Evolutionary conservation across 1,140 invertebrate species (phyloP).

Genomic region (Sitobion miscanthi): DNA sequence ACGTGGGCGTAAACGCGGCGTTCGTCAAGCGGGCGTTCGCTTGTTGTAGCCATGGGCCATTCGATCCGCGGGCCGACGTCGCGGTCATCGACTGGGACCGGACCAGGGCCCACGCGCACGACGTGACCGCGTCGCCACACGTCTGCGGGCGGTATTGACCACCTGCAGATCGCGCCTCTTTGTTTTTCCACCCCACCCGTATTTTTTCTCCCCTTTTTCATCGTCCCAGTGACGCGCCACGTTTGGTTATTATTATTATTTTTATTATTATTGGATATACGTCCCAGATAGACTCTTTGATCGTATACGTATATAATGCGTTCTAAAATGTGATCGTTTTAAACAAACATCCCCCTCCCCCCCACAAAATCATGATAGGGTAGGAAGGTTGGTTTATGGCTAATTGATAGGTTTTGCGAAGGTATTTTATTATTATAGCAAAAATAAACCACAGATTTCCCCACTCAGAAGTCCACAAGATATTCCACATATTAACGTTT

Average conservation of each 20-base stretch:
- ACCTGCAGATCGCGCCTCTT: background rate
- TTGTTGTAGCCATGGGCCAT: background rate
- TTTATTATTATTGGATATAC: background rate
- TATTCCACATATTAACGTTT: background rate
- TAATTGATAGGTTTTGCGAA: background rate
- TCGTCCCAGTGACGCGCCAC: background rate
- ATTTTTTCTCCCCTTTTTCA: background rate
- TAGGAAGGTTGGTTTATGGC: background rate
- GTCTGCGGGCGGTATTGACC: slow-evolving; percentile 8
- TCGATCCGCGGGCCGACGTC: background rate
- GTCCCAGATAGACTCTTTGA: background rate
- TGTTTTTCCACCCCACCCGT: background rate
- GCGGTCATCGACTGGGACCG: slow-evolving; percentile 36
- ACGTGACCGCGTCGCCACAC: background rate
- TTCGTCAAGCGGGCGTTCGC: slow-evolving; percentile 32
- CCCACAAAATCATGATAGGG: background rate
- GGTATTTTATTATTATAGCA: background rate
- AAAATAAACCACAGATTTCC: background rate
- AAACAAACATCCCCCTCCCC: background rate
- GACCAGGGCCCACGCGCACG: background rate
- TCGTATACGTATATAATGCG: background rate
- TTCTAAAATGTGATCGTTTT: background rate
- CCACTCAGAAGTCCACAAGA: background rate
- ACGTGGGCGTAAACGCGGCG: slow-evolving; percentile 35
- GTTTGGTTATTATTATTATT: background rate